Evolutionary conservation across 2,797 vertebrate genomes (phyloP), one percentile per base, ranked within the genome.

Genomic region (Thunnus albacares): DNA sequence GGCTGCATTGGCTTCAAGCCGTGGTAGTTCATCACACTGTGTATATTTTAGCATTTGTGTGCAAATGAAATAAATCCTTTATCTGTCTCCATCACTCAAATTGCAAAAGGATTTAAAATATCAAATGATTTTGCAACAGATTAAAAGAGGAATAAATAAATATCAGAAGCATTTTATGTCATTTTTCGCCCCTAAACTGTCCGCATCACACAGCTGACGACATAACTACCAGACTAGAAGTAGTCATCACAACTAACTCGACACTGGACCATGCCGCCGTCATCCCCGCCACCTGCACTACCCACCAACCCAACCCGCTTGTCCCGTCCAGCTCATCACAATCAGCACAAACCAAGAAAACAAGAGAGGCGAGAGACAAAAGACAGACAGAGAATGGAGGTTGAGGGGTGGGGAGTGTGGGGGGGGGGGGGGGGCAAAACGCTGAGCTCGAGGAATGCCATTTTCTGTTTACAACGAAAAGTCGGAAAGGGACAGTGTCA

Each of bases 401-500:
- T 9, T 4, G 47, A 72, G 62, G 24, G 68, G 71, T 6, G 6
- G 38, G 4, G n/a, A 0, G 24, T 2, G 24, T 2, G 24, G 24
- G 28, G n/a, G 43, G 33, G n/a, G 8, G 22, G 15, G 73, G 45
- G 70, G 68, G 73, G 47, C 64, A 88, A 91, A 88, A 72, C 22
- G 93, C 93, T 94, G 93, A 94, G 89, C 72, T 89, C 0, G 81
- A 85, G 89, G 89, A 92, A 93, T 93, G 93, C 91, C 92, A 93
- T 90, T 90, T 92, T 90, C 74, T 85, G 91, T 93, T 93, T 88
- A 80, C 72, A 80, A 70, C 73, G 20, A 89, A 90, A 92, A 82
- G 26, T 59, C 79, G 83, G 51, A 86, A 87, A 89, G 83, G 79
- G 84, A 79, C 69, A 67, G 84, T 90, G 90, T 89, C 86, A 89